Conservation (phyloP, 2,113 vertebrate genomes). For the Coracopsis vasa region DNA sequence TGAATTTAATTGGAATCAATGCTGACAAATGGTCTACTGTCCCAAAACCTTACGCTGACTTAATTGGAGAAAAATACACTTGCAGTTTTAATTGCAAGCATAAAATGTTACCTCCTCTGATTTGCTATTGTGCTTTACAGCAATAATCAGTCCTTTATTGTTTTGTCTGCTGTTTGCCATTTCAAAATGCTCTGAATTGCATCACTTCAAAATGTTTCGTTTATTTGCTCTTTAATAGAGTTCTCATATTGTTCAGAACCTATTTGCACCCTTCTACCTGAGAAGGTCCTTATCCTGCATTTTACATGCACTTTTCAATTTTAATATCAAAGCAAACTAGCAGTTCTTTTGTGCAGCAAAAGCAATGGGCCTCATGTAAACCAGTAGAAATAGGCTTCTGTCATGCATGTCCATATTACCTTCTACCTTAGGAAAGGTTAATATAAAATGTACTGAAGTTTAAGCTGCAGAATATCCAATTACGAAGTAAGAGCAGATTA, state of each 20-base stretch:
- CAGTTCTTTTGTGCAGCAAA: neutral
- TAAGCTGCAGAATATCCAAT: constrained; percentile 41
- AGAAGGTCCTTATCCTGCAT: neutral
- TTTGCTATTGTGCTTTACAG: neutral
- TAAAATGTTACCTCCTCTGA: neutral
- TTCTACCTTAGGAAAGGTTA: constrained; percentile 50
- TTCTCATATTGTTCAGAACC: neutral
- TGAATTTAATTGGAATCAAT: constrained; percentile 32
- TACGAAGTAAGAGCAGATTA: constrained; percentile 51
- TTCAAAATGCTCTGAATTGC: neutral
- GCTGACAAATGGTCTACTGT: neutral
- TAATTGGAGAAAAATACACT: neutral
- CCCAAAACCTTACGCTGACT: neutral
- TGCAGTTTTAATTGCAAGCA: neutral
- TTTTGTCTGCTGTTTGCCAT: neutral
- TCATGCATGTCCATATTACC: constrained; percentile 30
- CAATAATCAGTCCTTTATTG: neutral
- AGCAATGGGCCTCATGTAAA: neutral
- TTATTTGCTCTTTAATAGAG: neutral
- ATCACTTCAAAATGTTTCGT: neutral
- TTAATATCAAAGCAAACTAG: neutral
- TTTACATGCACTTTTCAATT: neutral
- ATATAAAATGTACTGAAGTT: constrained; percentile 28
- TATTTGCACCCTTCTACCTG: neutral
- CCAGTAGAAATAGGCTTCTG: neutral